Evolutionary conservation across 2,888 invertebrate species (phyloP), one percentile per base, ranked within the genome.

Genomic region (Diachrysia chrysitis): DNA sequence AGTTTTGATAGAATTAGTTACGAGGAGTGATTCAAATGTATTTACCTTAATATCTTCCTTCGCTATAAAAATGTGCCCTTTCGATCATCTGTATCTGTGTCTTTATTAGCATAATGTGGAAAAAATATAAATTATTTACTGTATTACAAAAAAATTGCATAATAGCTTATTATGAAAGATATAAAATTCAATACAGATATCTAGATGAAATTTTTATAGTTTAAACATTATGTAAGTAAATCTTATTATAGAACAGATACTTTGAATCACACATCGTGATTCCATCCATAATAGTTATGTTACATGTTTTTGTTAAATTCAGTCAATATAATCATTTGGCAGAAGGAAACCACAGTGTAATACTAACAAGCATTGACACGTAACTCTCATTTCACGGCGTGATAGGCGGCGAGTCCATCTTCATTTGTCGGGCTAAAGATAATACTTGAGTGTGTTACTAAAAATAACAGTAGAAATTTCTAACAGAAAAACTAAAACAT

Each of bases 1-100:
- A 42, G 21, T 51, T 21, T 21, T 5, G 1, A 21, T 51, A 51
- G 48, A 21, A 21, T 14, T 51, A 51, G 48, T 21, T 4, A n/a
- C 21, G 48, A 51, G 2, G 48, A 12, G 21, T 51, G 48, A 51
- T 51, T 51, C 48, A 51, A 51, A 51, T 51, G 48, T 51, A 51
- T n/a, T 16, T 5, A n/a, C n/a, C 16, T n/a, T 42, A 7, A 17
- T 37, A 2, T 14, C 14, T 37, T 2, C 16, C 7, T 14, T 37
- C 1, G 0, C 7, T 1, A 37, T 14, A 7, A 37, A 37, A 37
- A 37, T 12, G 37, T 12, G 14, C 9, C 1, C 1, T 14, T 37
- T 10, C 10, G 10, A 7, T 1, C 2, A 32, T 32, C 32, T 6
- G 32, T 10, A 10, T 0, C 32, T 10, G 9, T 10, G 9, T 10